These are phyloP conservation scores for Cosmopolites sordidus DNA, from an alignment of 2,888 invertebrate species.

Conservation along the genomic window DNA sequence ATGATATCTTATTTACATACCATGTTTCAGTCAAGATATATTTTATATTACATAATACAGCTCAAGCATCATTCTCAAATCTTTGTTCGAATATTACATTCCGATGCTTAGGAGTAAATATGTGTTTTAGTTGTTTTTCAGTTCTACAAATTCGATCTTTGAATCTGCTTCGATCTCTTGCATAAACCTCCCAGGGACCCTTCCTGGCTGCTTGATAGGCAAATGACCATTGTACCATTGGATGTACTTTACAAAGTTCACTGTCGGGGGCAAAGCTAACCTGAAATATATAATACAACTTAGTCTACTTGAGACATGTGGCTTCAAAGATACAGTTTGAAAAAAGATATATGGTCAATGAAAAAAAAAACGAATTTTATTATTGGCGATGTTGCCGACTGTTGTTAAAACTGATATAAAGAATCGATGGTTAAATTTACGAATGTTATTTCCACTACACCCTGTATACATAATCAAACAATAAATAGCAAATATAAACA, in stretches of 20 bases:
- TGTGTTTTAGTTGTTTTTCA: slow-evolving; percentile 44
- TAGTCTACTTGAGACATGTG: not conserved
- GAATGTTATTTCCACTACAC: too few relatives aligned
- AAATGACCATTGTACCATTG: slow-evolving; percentile 54
- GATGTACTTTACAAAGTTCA: slow-evolving; percentile 46
- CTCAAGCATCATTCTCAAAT: slow-evolving; percentile 34
- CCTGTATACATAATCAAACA: too few relatives aligned
- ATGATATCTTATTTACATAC: too few relatives aligned
- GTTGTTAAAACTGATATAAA: too few relatives aligned
- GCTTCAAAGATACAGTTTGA: not conserved
- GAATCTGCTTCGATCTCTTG: slow-evolving; percentile 53
- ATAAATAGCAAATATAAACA: too few relatives aligned
- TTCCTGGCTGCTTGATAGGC: slow-evolving; percentile 55
- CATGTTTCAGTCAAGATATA: too few relatives aligned
- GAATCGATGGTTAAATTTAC: too few relatives aligned
- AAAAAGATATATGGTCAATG: too few relatives aligned
- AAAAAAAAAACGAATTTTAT: too few relatives aligned
- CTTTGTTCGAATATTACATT: slow-evolving; percentile 47
- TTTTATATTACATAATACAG: slow-evolving; percentile 9
- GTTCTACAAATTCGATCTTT: slow-evolving; percentile 44
- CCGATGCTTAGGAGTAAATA: slow-evolving; percentile 50
- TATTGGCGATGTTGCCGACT: too few relatives aligned
- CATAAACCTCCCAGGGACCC: slow-evolving; percentile 56
- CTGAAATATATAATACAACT: slow-evolving; percentile 40
- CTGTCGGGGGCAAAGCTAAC: slow-evolving; percentile 51